Evolutionary conservation across 2,797 vertebrate genomes (phyloP).

Genomic region (Sebastes taczanowskii): DNA sequence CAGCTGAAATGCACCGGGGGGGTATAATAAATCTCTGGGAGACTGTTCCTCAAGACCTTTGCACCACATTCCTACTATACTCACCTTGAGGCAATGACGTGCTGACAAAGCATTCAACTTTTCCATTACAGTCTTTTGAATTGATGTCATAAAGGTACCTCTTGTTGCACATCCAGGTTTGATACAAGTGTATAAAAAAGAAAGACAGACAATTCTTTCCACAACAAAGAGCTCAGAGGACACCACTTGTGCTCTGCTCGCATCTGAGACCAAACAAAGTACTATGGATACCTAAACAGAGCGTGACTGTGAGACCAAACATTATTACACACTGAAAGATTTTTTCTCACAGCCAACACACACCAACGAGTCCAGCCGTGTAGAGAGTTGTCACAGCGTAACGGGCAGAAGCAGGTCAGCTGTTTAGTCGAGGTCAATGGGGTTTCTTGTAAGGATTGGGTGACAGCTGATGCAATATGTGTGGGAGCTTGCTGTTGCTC

Average conservation of each 20-base stretch:
- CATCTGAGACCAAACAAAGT: slow-evolving; percentile 38
- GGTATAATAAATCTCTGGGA: background rate
- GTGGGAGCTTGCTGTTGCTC: background rate
- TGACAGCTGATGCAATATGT: slow-evolving; percentile 59
- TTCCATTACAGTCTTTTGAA: background rate
- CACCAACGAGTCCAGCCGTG: background rate
- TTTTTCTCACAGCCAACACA: background rate
- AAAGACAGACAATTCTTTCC: background rate
- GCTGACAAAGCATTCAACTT: background rate
- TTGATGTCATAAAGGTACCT: background rate
- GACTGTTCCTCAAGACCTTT: background rate
- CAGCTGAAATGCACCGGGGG: background rate
- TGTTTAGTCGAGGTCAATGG: slow-evolving; percentile 21
- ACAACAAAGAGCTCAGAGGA: background rate
- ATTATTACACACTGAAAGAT: background rate
- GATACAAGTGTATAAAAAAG: background rate
- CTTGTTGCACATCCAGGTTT: background rate
- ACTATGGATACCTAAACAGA: background rate
- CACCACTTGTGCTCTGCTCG: background rate
- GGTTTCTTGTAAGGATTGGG: slow-evolving; percentile 13
- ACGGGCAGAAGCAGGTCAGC: slow-evolving; percentile 28
- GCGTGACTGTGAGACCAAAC: background rate
- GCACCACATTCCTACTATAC: background rate
- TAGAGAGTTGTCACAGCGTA: background rate
- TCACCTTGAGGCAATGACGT: background rate